phyloP scores from a whole-genome alignment of 2,888 invertebrate genomes.

The Diarsia mendica region DNA sequence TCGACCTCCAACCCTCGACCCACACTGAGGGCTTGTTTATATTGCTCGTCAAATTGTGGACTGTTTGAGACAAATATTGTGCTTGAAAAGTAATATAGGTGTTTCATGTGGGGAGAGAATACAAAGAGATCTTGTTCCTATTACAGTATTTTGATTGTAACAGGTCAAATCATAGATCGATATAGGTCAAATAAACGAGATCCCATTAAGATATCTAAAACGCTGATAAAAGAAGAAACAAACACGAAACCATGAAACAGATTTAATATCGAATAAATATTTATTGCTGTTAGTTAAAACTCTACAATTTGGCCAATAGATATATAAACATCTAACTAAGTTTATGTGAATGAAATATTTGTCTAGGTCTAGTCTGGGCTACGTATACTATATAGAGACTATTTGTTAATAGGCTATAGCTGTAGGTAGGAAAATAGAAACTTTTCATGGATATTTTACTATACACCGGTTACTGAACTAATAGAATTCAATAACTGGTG shows the following conservation, averaged over 20 bases:
- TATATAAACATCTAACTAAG: background rate
- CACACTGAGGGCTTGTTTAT: conserved; percentile 39
- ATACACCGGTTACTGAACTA: background rate
- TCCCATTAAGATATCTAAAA: background rate
- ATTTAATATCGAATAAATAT: background rate
- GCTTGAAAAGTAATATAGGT: conserved; percentile 26
- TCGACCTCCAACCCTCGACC: conserved; percentile 29
- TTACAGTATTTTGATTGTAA: background rate
- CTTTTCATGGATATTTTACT: background rate
- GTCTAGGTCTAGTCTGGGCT: background rate
- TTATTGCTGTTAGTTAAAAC: background rate
- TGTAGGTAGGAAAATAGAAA: background rate
- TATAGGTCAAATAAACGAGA: background rate
- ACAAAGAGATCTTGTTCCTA: background rate
- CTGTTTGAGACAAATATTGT: conserved; percentile 30
- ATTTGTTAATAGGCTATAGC: too few relatives aligned
- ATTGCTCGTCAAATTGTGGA: conserved; percentile 48
- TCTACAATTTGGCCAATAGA: background rate
- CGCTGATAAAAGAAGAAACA: background rate
- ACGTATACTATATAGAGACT: background rate
- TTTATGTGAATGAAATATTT: background rate
- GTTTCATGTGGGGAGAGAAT: background rate
- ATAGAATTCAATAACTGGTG: too few relatives aligned
- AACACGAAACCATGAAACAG: too few relatives aligned
- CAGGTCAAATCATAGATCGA: background rate